Percentiles rank a stretch among this genome's conserved stretches.
Conservation (phyloP, 2,113 vertebrate genomes). For the Tragelaphus imberbis region DNA sequence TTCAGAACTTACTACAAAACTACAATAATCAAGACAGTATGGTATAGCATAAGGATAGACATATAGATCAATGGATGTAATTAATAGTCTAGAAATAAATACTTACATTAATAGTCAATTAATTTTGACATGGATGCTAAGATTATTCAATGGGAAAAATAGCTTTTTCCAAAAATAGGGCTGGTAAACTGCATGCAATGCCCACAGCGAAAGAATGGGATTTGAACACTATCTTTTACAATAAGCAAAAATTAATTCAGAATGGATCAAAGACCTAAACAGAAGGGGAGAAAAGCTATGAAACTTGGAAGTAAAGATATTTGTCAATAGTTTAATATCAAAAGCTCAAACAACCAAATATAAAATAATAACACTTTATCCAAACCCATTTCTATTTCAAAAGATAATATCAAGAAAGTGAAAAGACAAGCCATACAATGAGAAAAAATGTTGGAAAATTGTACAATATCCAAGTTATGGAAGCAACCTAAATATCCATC, state of each 20-base stretch:
- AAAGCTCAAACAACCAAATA: not conserved
- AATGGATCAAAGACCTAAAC: not conserved
- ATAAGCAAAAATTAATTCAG: not conserved
- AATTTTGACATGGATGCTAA: not conserved
- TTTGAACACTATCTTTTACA: not conserved
- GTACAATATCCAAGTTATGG: not conserved
- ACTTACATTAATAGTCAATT: not conserved
- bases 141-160: not conserved
- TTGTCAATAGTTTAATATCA: not conserved
- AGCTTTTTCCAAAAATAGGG: not conserved
- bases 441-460: not conserved
- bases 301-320: not conserved
- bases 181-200: not conserved
- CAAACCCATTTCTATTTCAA: not conserved
- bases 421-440: not conserved
- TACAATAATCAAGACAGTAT: not conserved
- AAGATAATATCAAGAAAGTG: not conserved
- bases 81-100: not conserved
- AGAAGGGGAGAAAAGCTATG: not conserved
- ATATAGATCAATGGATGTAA: not conserved
- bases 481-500: not conserved
- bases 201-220: not conserved
- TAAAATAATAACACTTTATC: not conserved
- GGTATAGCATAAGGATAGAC: not conserved
- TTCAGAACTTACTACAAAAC: not conserved